These are phyloP conservation scores for Villa cingulata DNA, from an alignment of 2,888 invertebrate genomes.

Conservation along the genomic window DNA sequence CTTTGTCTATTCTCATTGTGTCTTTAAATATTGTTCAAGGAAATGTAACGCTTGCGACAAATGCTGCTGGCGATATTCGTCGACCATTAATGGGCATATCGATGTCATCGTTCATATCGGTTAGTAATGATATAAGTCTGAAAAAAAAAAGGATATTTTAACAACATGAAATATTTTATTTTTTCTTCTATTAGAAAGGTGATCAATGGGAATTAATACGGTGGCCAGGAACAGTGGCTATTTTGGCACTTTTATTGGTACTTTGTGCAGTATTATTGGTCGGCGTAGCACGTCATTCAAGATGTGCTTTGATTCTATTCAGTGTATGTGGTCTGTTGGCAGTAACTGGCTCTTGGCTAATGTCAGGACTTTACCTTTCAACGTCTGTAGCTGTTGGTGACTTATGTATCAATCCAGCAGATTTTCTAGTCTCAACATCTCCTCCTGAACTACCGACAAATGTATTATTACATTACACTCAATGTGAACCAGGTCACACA, in stretches of 20 bases:
- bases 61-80: slow-evolving; percentile 62
- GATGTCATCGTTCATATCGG: slow-evolving; percentile 44
- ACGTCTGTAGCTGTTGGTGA: slow-evolving; percentile 74
- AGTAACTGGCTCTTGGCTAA: slow-evolving; percentile 77
- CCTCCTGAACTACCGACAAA: slow-evolving; percentile 44
- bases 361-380: slow-evolving; percentile 75
- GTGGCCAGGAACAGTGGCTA: slow-evolving; percentile 83
- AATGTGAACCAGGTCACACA: slow-evolving; percentile 65
- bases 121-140: slow-evolving; percentile 18
- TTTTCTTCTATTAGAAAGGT: slow-evolving; percentile 40
- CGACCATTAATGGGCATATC: slow-evolving; percentile 57
- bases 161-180: slow-evolving; percentile 1
- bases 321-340: slow-evolving; percentile 77
- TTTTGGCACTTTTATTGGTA: slow-evolving; percentile 70
- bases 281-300: slow-evolving; percentile 76
- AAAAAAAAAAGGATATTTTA: not conserved
- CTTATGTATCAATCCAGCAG: slow-evolving; percentile 73
- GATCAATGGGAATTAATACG: slow-evolving; percentile 62
- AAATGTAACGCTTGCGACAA: slow-evolving; percentile 61
- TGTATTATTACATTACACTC: slow-evolving; percentile 63
- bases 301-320: slow-evolving; percentile 79
- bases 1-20: slow-evolving; percentile 53
- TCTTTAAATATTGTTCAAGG: slow-evolving; percentile 55
- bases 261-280: slow-evolving; percentile 80
- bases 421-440: slow-evolving; percentile 56